A percentile compares a stretch with the other conserved stretches of the same genome.
phyloP scores from a whole-genome alignment of 2,797 vertebrate species.

The Hirundo rustica region DNA sequence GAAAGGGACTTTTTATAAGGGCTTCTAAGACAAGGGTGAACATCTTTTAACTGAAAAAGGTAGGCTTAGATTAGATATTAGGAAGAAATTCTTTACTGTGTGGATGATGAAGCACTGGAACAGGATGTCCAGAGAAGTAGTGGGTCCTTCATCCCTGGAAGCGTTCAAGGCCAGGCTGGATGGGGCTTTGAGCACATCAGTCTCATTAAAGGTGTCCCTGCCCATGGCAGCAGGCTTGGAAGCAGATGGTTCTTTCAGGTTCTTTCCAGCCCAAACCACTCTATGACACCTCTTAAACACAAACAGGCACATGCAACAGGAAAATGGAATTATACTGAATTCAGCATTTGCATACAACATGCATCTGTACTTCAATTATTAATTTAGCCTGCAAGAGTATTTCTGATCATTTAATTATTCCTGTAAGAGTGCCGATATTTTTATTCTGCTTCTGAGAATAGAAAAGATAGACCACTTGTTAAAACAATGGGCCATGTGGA shows the following conservation, averaged over 20 bases:
- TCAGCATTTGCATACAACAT: not conserved
- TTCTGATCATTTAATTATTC: not conserved
- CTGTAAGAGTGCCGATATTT: not conserved
- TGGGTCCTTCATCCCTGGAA: accelerated
- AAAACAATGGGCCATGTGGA: not conserved
- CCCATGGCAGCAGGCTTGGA: not conserved
- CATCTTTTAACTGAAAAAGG: not conserved
- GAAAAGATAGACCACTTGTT: not conserved
- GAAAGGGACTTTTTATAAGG: not conserved
- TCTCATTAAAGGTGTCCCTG: not conserved
- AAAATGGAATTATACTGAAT: not conserved
- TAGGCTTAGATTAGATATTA: not conserved
- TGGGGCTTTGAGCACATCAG: not conserved
- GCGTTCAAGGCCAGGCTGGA: not conserved
- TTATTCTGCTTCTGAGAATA: not conserved
- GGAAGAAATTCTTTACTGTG: not conserved
- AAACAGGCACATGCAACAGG: not conserved
- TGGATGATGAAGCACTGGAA: not conserved
- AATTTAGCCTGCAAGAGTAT: not conserved
- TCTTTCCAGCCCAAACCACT: not conserved
- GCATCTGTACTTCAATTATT: not conserved
- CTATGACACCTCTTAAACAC: not conserved
- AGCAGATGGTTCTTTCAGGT: not conserved
- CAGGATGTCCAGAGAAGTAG: not conserved
- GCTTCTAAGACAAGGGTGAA: not conserved